phyloP scores from a whole-genome alignment of 2,797 vertebrate species.

The Propithecus deckenii region DNA sequence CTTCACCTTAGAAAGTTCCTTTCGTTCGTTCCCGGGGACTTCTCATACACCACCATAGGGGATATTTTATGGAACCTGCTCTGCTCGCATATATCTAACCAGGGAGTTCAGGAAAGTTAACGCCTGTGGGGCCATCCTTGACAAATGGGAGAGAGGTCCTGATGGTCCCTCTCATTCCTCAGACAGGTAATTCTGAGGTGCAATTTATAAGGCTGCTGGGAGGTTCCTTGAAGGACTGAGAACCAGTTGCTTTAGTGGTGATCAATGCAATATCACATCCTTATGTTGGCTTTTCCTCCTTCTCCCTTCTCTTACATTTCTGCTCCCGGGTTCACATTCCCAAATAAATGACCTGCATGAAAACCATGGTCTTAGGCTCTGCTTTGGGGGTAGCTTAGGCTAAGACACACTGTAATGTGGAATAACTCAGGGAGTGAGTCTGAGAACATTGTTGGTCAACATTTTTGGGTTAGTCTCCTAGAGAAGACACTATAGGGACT shows the following conservation, averaged over 20 bases:
- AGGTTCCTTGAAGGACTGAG: background rate
- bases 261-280: background rate
- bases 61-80: background rate
- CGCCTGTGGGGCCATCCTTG: background rate
- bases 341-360: background rate
- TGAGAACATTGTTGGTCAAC: background rate
- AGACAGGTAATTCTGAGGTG: background rate
- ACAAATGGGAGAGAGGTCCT: background rate
- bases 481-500: background rate
- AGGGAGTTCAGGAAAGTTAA: background rate
- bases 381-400: background rate
- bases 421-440: background rate
- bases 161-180: background rate
- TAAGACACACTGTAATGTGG: background rate
- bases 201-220: background rate
- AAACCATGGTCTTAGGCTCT: background rate
- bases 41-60: background rate
- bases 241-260: background rate
- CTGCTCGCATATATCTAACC: background rate
- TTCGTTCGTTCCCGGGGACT: background rate
- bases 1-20: background rate
- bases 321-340: background rate
- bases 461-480: background rate
- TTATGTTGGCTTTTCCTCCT: background rate
- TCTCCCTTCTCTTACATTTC: background rate